Percentiles rank a stretch among this genome's conserved stretches.
Evolutionary conservation across 2,888 invertebrate species (phyloP).

Genomic region (Saturnia japonica): DNA sequence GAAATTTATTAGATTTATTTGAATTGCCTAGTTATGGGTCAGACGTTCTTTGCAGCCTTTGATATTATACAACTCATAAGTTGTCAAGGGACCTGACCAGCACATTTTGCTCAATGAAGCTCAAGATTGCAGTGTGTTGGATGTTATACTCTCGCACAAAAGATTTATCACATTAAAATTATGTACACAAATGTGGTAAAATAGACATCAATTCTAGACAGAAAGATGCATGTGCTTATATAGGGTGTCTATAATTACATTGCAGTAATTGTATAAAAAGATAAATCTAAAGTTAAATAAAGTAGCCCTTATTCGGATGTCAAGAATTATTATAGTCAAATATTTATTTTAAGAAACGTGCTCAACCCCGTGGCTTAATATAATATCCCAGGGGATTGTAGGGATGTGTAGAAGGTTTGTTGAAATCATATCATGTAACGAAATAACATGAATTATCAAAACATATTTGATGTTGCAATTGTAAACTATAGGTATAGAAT

Average conservation of each 20-base stretch:
- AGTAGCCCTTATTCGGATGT: slow-evolving; percentile 17
- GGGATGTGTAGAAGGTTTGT: not conserved
- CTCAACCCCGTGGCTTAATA: slow-evolving; percentile 48
- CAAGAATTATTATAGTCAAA: slow-evolving; percentile 26
- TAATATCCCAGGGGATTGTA: slow-evolving; percentile 24
- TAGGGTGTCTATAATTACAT: slow-evolving; percentile 52
- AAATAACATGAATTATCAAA: slow-evolving; percentile 7
- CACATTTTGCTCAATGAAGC: slow-evolving; percentile 71
- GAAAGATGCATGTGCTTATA: slow-evolving; percentile 58
- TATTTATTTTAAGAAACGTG: slow-evolving; percentile 42
- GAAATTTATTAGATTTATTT: too few relatives aligned
- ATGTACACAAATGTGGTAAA: slow-evolving; percentile 23
- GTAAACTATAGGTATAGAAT: slow-evolving; percentile 29
- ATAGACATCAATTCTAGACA: slow-evolving; percentile 35
- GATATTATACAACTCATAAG: too few relatives aligned
- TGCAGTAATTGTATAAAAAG: slow-evolving; percentile 30
- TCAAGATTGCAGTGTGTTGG: slow-evolving; percentile 57
- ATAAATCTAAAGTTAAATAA: not conserved
- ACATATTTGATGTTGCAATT: slow-evolving; percentile 18
- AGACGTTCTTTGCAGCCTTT: too few relatives aligned
- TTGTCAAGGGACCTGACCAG: slow-evolving; percentile 27
- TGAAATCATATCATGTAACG: slow-evolving; percentile 8
- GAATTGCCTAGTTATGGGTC: too few relatives aligned
- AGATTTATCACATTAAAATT: not conserved
- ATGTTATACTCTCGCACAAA: slow-evolving; percentile 67